phyloP scores from a whole-genome alignment of 2,888 invertebrate genomes.

The Stomorhina lunata region DNA sequence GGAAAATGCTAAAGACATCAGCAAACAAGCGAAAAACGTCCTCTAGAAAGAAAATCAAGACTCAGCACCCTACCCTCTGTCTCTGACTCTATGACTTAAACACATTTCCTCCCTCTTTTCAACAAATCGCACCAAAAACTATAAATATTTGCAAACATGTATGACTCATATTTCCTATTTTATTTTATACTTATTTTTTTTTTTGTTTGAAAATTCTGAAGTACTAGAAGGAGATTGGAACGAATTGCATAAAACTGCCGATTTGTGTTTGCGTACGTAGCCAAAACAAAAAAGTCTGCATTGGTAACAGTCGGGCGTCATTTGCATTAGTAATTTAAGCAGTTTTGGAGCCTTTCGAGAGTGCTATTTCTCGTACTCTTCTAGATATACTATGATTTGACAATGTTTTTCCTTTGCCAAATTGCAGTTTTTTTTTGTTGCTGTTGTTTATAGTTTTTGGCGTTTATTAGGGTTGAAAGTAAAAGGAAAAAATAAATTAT shows the following conservation, averaged over 20 bases:
- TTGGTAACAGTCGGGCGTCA: constrained; percentile 14
- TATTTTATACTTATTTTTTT: too few relatives aligned
- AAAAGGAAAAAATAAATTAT: constrained; percentile 7
- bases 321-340: constrained; percentile 16
- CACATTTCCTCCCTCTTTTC: constrained; percentile 41
- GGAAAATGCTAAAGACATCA: neutral
- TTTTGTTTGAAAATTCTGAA: too few relatives aligned
- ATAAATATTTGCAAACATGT: constrained; percentile 12
- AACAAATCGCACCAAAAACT: neutral
- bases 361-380: neutral
- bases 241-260: neutral
- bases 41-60: neutral
- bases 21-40: neutral
- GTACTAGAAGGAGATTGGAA: too few relatives aligned
- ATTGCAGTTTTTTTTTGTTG: neutral
- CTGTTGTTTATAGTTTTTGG: too few relatives aligned
- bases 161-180: too few relatives aligned
- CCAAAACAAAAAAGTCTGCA: constrained; percentile 14
- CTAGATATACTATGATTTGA: neutral
- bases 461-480: constrained; percentile 4
- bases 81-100: too few relatives aligned
- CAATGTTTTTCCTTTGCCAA: constrained; percentile 21
- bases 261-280: neutral
- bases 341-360: constrained; percentile 11
- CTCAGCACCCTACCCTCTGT: neutral